phyloP scores from a whole-genome alignment of 2,888 invertebrate genomes.

The Ichneumoninae sp. region DNA sequence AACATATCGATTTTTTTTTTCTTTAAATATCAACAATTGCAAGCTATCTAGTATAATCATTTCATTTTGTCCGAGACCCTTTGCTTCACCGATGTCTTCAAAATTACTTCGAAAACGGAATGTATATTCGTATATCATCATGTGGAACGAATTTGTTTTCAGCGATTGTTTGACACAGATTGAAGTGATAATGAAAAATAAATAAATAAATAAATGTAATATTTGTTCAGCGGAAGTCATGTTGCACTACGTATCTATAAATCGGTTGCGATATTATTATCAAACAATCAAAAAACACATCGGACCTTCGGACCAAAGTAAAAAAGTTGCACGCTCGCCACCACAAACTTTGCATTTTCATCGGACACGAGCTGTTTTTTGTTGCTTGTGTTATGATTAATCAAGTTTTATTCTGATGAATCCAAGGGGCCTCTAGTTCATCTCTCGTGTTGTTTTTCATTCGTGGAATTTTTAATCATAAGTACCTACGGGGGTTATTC shows the following conservation, averaged over 20 bases:
- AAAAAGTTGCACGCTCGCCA: slow-evolving; percentile 18
- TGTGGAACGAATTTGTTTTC: slow-evolving; percentile 37
- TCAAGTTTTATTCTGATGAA: slow-evolving; percentile 26
- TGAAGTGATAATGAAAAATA: slow-evolving; percentile 24
- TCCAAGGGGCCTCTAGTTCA: slow-evolving; percentile 42
- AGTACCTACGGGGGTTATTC: slow-evolving; percentile 27
- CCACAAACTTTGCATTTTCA: neutral
- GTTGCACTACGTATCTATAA: slow-evolving; percentile 49
- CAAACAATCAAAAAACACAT: slow-evolving; percentile 41
- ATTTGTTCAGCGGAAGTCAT: slow-evolving; percentile 61
- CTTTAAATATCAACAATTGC: slow-evolving; percentile 77
- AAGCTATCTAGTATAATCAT: slow-evolving; percentile 75
- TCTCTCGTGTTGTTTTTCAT: slow-evolving; percentile 26
- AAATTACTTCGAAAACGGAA: slow-evolving; percentile 59
- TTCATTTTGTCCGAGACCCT: slow-evolving; percentile 72
- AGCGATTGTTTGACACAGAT: slow-evolving; percentile 54
- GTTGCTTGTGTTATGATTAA: slow-evolving; percentile 18
- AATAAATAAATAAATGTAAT: slow-evolving; percentile 21
- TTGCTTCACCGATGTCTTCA: slow-evolving; percentile 70
- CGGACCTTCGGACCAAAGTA: slow-evolving; percentile 5
- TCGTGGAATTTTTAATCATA: slow-evolving; percentile 43
- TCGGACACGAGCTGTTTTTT: neutral
- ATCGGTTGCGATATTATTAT: slow-evolving; percentile 29
- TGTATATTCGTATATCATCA: slow-evolving; percentile 9
- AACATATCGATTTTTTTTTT: slow-evolving; percentile 75